Evolutionary conservation across 1,140 invertebrate species (phyloP), one percentile per base, ranked within the genome.

Genomic region (Drosophila sp.): DNA sequence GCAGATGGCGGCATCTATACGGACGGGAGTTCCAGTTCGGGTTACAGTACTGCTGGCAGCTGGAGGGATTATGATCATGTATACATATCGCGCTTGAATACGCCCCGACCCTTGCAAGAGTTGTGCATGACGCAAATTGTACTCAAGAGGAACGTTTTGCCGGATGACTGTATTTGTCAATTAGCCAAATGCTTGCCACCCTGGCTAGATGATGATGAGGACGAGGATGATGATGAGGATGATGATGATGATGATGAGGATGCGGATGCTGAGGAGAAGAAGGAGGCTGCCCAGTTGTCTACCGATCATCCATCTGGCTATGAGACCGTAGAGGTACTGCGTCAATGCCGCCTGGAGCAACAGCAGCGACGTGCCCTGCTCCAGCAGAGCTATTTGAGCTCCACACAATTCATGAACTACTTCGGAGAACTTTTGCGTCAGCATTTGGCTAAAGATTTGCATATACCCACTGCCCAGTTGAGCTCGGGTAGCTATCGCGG

Each of bases 381-480:
- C 29, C 82, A 87, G 54, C 90, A 91, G 41, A 71, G 74, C 33
- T 96, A 95, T 79, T 90, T 95, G 1, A 94, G 93, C 78, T 96
- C 94, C 4, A 76, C 91, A 6, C 91, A 84, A 25, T 95, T 96
- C 66, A 94, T 95, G 93, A 91, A 92, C 17, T 93, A 95, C 60
- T 96, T 95, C 78, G 93, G 93, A 0, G 93, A 95, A 57, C 70
- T 95, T 23, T 95, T 95, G 60, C 92, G 93, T 27, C 81, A 94
- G 40, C 92, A 93, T 27, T 81, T 95, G 50, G 94, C 93, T 0
- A 72, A 91, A 0, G 85, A 92, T 25, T 74, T 96, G 44, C 93
- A 93, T 11, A 93, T 95, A 8, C 81, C 93, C 1, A 67, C 82
- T 2, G 92, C 93, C 2, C 89, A 93, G 7, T 78, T 95, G 1